Evolutionary conservation across 2,888 invertebrate genomes (phyloP), one percentile per base, ranked within the genome.

Genomic region (Seira ritae): DNA sequence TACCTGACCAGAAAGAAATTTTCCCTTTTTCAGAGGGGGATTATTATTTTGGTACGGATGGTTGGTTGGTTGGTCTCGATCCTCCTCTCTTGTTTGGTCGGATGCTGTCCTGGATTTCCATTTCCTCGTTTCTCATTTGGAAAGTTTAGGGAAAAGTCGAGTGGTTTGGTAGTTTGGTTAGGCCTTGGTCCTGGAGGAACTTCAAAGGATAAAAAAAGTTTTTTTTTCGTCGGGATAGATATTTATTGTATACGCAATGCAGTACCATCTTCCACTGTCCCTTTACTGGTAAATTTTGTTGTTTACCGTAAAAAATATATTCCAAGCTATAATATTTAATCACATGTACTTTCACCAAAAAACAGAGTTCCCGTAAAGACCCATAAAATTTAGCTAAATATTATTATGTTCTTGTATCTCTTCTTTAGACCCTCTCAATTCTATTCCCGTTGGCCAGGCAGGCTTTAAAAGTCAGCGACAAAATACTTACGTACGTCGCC

Each of bases 221-320:
- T 31, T 31, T 31, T 2, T 31, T 31, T 31, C 8, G 55, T 50
- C 50, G 15, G 68, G 67, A 74, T 66, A 46, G 66, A 75, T 67
- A 67, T 75, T 75, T 75, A 75, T 75, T 80, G 42, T 73, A 72
- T 67, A 69, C 80, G 80, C 80, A 80, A 60, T 80, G 80, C 80
- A 80, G 80, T 55, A 15, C 6, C 80, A 73, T 79, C 79, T 55
- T 78, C 50, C 19, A 42, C 50, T 55, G 55, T 55, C 15, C 3
- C 15, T 31, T 8, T 8, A 8, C 8, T 31, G 31, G 2, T 55
- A 55, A 4, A 17, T 42, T 42, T 42, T 55, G 17, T 55, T 55
- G 55, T 55, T 55, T 55, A 55, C 55, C 55, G 6, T 3, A 55
- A 17, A 55, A 55, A 55, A 55, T 8, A n/a, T 55, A 15, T 1